A percentile compares a stretch with the other conserved stretches of the same genome.
Evolutionary conservation across 2,113 vertebrate genomes (phyloP).

Genomic region (Tichodroma muraria): DNA sequence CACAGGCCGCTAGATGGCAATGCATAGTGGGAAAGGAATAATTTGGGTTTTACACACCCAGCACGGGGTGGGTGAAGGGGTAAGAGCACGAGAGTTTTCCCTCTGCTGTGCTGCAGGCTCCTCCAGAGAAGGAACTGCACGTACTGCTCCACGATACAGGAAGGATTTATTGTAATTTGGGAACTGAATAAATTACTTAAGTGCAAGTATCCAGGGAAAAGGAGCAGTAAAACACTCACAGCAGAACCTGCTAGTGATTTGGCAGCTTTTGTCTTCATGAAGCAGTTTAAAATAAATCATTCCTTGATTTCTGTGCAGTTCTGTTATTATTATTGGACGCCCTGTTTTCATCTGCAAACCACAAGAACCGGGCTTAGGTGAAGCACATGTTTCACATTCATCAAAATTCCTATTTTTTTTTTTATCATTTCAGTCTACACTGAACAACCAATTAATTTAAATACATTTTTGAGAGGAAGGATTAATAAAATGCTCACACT

Average conservation of each 20-base stretch:
- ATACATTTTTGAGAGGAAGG: background rate
- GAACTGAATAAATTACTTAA: background rate
- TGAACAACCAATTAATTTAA: background rate
- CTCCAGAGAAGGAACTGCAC: background rate
- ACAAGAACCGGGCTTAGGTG: background rate
- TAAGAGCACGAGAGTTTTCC: fast-evolving
- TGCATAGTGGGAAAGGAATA: background rate
- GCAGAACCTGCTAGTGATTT: background rate
- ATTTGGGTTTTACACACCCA: fast-evolving
- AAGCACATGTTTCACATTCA: background rate
- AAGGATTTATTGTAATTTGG: background rate
- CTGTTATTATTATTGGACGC: background rate
- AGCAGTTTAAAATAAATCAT: background rate
- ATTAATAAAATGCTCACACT: background rate
- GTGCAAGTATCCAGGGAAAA: background rate
- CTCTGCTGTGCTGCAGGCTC: fast-evolving
- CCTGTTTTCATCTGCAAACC: background rate
- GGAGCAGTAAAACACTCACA: background rate
- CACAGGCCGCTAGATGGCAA: constrained; percentile 30
- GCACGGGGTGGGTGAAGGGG: fast-evolving
- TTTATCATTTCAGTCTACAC: background rate
- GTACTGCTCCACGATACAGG: fast-evolving
- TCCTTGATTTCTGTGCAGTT: background rate
- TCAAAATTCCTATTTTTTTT: background rate
- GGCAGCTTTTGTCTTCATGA: background rate